Base-by-base conservation (phyloP, 2,113 vertebrate genomes). In the Cygnus buccinator region DNA sequence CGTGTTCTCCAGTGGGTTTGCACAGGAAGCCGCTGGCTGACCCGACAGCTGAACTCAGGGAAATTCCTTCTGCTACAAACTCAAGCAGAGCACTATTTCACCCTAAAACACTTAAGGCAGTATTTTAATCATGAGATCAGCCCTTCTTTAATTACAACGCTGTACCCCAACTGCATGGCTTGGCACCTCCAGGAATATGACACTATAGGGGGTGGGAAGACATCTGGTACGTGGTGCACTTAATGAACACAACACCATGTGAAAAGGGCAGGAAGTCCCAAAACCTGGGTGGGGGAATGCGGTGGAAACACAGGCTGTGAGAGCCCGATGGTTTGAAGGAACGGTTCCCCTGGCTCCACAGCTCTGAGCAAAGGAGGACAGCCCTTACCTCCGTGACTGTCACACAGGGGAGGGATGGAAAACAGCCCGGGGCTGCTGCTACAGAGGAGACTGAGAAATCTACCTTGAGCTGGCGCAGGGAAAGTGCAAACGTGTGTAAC, bases 361-460 rank as follows among this genome's bases (percentile, higher is more conserved):
- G 57, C 46, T 18, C n/a, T 0, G 1, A 77, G 67, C 22, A 23
- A 39, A 46, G 66, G 58, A 1, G 4, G 22, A n/a, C 23, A 48
- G 8, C 22, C 2, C 43, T 43, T 2, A 1, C 15, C 54, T 67
- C 50, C 0, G 0, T 19, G 44, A 43, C 39, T 14, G 11, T 28
- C 86, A 22, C 6, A 11, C 2, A 4, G 43, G 67, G n/a, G 17
- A 50, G 61, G 13, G 57, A 55, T n/a, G 52, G 31, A 65, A 25
- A 55, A 4, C 0, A 48, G 44, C 52, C 50, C 2, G 8, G 29
- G 63, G n/a, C 44, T 58, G 79, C 89, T 80, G 62, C 76, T n/a
- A 18, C 3, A 7, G 37, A 67, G 16, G 21, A 29, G 44, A 8
- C 22, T n/a, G 22, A 19, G 31, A 39, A 46, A 75, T 4, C 14